phyloP scores from a whole-genome alignment of 2,797 vertebrate genomes.

The Cyclura pinguis region DNA sequence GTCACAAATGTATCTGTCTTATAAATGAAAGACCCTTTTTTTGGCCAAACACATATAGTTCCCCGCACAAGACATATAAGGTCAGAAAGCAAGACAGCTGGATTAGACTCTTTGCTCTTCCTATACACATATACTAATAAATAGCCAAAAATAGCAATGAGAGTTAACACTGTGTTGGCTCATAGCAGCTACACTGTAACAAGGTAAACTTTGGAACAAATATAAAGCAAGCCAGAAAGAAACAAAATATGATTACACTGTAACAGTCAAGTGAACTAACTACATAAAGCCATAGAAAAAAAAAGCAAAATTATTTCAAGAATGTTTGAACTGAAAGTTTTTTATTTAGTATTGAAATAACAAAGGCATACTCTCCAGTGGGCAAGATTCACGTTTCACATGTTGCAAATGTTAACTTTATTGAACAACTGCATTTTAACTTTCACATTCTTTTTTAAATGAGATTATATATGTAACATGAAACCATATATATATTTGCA shows the following conservation, averaged over 20 bases:
- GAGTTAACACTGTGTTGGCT: too few species aligned
- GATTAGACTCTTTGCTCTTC: too few species aligned
- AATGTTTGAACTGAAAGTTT: neutral
- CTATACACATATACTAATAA: too few species aligned
- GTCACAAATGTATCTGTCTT: neutral
- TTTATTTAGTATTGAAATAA: neutral
- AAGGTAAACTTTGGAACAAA: too few species aligned
- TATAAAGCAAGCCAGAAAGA: neutral
- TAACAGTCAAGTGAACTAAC: neutral
- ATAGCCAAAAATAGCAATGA: too few species aligned
- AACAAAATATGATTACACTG: neutral
- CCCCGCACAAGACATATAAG: too few species aligned
- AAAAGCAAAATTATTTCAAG: neutral
- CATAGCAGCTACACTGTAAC: too few species aligned
- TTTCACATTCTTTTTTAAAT: neutral
- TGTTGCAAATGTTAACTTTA: neutral
- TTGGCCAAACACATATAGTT: too few species aligned
- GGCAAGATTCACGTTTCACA: neutral
- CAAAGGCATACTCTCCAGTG: neutral
- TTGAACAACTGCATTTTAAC: neutral
- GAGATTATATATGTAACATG: neutral
- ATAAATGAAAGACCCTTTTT: neutral
- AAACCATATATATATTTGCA: neutral
- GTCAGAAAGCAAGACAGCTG: too few species aligned
- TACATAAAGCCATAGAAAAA: neutral